phyloP scores from a whole-genome alignment of 2,888 invertebrate genomes.

The Laothoe populi region DNA sequence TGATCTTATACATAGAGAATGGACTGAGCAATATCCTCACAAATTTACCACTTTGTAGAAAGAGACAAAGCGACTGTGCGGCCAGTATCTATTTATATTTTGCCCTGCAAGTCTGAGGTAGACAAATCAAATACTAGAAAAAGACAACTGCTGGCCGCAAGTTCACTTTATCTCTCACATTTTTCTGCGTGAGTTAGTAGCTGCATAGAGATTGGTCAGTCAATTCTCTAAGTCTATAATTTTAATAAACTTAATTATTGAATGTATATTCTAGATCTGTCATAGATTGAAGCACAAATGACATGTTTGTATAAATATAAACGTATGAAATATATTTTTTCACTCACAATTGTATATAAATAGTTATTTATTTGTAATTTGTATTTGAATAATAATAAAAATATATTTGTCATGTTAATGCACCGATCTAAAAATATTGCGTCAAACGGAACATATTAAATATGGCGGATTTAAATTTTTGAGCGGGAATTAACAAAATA shows the following conservation, averaged over 20 bases:
- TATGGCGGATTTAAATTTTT: background rate
- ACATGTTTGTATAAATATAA: conserved; percentile 41
- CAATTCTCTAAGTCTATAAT: too few species aligned
- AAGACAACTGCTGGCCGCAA: too few species aligned
- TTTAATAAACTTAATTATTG: background rate
- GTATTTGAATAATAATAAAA: background rate
- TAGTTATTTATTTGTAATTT: background rate
- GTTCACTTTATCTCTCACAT: too few species aligned
- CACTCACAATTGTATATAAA: conserved; percentile 16
- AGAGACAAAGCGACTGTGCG: too few species aligned
- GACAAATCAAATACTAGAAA: too few species aligned
- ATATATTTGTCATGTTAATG: background rate
- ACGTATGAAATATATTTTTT: conserved; percentile 34
- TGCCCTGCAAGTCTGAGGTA: too few species aligned
- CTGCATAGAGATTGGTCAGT: too few species aligned
- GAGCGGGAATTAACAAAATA: background rate
- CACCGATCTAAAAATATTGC: background rate
- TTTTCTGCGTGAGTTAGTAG: too few species aligned
- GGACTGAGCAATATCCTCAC: too few species aligned
- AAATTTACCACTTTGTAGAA: too few species aligned
- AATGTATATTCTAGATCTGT: conserved; percentile 63
- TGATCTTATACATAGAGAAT: too few species aligned
- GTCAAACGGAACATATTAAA: background rate
- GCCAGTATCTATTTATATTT: too few species aligned
- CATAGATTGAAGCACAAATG: conserved; percentile 51